Conservation (phyloP, 1,140 invertebrate species). For the Apis florea region DNA sequence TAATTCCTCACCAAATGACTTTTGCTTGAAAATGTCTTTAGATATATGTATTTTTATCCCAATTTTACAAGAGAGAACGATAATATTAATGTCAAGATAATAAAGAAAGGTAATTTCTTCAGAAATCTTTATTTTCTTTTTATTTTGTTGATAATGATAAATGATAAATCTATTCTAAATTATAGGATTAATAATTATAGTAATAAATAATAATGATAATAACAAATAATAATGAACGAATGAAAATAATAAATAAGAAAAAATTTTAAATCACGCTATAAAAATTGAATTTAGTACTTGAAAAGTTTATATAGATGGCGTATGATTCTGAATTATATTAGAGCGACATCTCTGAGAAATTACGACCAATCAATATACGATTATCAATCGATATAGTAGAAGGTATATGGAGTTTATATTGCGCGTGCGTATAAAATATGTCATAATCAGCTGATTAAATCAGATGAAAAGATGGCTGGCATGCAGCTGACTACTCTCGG, state of each 20-base stretch:
- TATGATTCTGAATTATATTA: background rate
- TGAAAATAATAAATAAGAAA: background rate
- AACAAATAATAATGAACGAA: too few relatives aligned
- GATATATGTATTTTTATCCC: background rate
- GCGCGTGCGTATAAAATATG: conserved; percentile 35
- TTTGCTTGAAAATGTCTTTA: background rate
- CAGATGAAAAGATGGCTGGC: conserved; percentile 40
- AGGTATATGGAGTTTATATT: background rate
- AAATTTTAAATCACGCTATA: background rate
- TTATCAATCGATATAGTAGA: background rate
- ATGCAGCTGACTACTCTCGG: conserved; percentile 17
- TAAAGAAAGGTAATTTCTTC: background rate
- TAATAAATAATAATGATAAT: too few relatives aligned
- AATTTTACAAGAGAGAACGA: background rate
- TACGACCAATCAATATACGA: background rate
- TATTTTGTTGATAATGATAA: background rate
- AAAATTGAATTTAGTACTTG: background rate
- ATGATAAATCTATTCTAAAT: background rate
- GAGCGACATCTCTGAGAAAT: background rate
- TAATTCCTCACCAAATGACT: background rate
- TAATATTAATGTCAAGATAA: background rate
- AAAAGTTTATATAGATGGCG: background rate
- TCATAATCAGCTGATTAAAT: conserved; percentile 53
- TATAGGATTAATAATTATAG: background rate
- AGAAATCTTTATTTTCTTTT: background rate